Base-by-base conservation (phyloP, 2,797 vertebrate genomes). In the Alca torda region DNA sequence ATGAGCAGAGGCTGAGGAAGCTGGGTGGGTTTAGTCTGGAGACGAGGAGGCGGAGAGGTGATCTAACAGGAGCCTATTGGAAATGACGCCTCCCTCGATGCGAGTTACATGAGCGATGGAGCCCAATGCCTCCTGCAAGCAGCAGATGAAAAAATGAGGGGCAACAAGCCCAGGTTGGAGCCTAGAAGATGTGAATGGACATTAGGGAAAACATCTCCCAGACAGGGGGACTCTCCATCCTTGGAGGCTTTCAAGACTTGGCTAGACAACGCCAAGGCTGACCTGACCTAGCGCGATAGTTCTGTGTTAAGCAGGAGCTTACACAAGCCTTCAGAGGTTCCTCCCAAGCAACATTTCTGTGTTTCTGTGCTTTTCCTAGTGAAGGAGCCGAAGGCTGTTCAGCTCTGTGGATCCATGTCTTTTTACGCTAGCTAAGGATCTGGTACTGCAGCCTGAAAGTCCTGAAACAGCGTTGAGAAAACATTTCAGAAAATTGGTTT, bases 381-480 rank as follows among this genome's bases (percentile, higher is more conserved):
- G 60, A 73, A 81, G 46, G 16, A 84, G 59, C 18, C 13, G 9
- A 88, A 61, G 0, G 6, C 19, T 39, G 46, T 75, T 76, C 77
- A 70, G n/a, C 35, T 91, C 41, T 2, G 2, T 43, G 17, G 39
- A 63, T 59, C 46, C 0, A 0, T 59, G 21, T 33, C 28, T 21
- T 81, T 82, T 78, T 60, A 41, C 30, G n/a, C 20, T 65, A 68
- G 15, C 26, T 65, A 69, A 51, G n/a, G 51, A 60, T 41, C n/a
- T 64, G 35, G 8, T 41, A 28, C 54, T 78, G 48, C 37, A 60
- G 41, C n/a, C 37, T 65, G 24, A 59, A 89, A 75, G 15, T 54
- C 53, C 82, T 28, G 31, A 31, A 83, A 69, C 33, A 19, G 14
- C 13, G 6, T 74, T 77, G 37, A 59, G 72, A 82, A 73, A 80